Evolutionary conservation across 2,797 vertebrate species (phyloP).

Genomic region (Setipinna tenuifilis): DNA sequence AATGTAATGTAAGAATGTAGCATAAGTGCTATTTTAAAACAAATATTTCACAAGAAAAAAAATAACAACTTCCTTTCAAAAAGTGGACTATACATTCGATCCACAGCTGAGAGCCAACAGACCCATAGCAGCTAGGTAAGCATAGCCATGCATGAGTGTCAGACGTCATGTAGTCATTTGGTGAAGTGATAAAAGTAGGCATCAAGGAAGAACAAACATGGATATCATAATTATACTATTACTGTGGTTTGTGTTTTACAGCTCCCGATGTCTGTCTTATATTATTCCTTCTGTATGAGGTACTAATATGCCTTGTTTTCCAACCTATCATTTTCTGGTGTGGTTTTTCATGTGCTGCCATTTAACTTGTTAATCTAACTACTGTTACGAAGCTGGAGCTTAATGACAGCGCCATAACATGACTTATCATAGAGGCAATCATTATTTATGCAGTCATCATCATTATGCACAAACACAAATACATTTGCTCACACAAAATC

Average conservation of each 20-base stretch:
- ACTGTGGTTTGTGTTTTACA: constrained; percentile 18
- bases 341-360: constrained; percentile 20
- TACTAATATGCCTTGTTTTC: constrained; percentile 23
- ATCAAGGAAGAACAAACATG: constrained; percentile 1
- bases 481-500: neutral
- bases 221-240: constrained; percentile 25
- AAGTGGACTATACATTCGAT: neutral
- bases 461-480: too few relatives aligned
- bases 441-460: neutral
- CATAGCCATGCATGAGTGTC: neutral
- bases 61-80: neutral
- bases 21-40: neutral
- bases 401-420: constrained; percentile 18
- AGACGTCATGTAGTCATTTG: constrained; percentile 18
- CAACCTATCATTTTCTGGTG: constrained; percentile 23
- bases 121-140: neutral
- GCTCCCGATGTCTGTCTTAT: constrained; percentile 13
- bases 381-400: constrained; percentile 2
- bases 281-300: constrained; percentile 22
- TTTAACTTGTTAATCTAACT: constrained; percentile 31
- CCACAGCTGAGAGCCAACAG: neutral
- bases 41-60: neutral
- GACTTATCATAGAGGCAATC: neutral
- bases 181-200: constrained; percentile 9
- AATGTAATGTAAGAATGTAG: neutral